phyloP scores from a whole-genome alignment of 2,113 vertebrate genomes.

The Chlamydotis undulata region DNA sequence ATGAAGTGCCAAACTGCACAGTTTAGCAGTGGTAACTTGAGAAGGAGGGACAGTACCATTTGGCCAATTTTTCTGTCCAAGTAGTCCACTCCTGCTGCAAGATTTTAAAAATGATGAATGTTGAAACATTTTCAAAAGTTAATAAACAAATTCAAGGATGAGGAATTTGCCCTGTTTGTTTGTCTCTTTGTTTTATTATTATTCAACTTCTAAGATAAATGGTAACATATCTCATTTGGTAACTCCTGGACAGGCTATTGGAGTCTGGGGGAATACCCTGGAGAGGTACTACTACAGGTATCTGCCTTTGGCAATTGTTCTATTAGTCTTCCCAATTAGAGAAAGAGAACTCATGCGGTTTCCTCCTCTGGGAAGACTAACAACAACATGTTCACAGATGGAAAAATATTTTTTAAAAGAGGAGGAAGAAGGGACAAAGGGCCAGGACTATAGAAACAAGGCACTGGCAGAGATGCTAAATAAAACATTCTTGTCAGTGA shows the following conservation, averaged over 20 bases:
- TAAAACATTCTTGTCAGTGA: not conserved
- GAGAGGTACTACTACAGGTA: not conserved
- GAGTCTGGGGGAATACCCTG: not conserved
- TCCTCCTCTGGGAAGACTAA: not conserved
- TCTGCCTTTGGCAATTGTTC: not conserved
- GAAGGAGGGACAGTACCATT: not conserved
- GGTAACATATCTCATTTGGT: not conserved
- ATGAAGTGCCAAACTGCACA: not conserved
- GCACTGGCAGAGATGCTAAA: not conserved
- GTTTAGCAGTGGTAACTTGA: not conserved
- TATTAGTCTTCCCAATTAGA: not conserved
- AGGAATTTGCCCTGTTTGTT: not conserved
- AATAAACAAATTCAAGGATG: not conserved
- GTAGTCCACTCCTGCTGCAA: not conserved
- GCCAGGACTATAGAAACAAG: not conserved
- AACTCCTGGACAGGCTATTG: not conserved
- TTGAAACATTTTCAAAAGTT: not conserved
- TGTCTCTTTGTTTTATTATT: not conserved
- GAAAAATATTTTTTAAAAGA: too few relatives aligned
- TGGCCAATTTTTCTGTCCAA: not conserved
- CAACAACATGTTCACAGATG: not conserved
- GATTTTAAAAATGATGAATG: not conserved
- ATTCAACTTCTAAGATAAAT: not conserved
- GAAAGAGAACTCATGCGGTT: not conserved
- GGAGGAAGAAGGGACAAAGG: not conserved